These are phyloP conservation scores for Diphyllodes magnificus DNA, from an alignment of 2,113 vertebrate genomes.

Conservation along the genomic window DNA sequence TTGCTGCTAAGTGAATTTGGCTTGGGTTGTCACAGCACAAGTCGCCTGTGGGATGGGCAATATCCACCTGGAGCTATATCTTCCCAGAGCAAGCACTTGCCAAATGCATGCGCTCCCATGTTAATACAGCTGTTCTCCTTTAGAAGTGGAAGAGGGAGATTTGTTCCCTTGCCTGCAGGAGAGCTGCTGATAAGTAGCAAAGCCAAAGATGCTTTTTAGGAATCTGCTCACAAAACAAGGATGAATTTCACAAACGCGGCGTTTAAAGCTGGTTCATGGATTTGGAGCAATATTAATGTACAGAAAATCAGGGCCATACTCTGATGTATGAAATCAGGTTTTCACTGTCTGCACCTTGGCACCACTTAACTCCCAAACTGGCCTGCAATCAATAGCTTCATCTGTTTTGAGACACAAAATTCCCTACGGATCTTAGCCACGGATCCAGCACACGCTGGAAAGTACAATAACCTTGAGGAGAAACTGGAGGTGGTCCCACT, in stretches of 20 bases:
- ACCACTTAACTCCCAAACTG: neutral
- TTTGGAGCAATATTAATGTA: neutral
- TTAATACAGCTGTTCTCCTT: neutral
- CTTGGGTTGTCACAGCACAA: neutral
- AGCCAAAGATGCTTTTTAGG: neutral
- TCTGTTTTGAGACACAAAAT: neutral
- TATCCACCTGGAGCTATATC: neutral
- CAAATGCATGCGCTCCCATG: rapidly evolving
- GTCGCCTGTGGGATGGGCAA: rapidly evolving
- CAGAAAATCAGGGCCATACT: neutral
- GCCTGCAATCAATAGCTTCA: neutral
- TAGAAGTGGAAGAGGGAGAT: neutral
- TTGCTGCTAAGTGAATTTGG: neutral
- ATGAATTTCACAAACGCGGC: neutral
- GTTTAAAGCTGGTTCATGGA: neutral
- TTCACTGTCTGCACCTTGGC: neutral
- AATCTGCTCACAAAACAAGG: neutral
- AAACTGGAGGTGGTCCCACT: neutral
- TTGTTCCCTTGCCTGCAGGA: neutral
- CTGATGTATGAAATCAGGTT: neutral
- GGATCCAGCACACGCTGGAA: neutral
- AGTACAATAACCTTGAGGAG: neutral
- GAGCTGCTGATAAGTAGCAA: neutral
- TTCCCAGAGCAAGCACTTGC: neutral
- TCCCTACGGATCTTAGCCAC: neutral